These are phyloP conservation scores for Neoniphon sammara DNA, from an alignment of 2,797 vertebrate species.

Conservation along the genomic window DNA sequence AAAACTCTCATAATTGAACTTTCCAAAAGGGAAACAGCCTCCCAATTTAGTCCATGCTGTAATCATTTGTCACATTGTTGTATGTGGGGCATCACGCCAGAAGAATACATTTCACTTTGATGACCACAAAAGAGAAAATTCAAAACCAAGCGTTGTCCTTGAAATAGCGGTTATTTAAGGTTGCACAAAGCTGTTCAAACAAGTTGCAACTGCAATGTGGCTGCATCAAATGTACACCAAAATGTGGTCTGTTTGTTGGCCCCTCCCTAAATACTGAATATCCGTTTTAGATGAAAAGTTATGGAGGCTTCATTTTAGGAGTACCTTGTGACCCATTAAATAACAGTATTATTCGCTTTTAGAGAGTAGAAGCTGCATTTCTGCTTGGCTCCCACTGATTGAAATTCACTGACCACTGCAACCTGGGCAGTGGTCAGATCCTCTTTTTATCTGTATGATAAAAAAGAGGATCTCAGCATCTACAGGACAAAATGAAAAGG, in stretches of 20 bases:
- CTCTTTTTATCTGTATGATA: constrained; percentile 3
- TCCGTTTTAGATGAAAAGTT: neutral
- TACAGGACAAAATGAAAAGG: constrained; percentile 33
- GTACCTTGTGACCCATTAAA: neutral
- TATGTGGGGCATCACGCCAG: constrained; percentile 20
- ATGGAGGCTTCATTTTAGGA: neutral
- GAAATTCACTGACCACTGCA: constrained; percentile 25
- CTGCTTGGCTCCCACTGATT: neutral
- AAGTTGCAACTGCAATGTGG: neutral
- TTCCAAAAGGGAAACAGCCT: constrained; percentile 65
- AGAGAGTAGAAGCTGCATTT: neutral
- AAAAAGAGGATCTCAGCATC: constrained; percentile 28
- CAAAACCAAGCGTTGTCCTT: constrained; percentile 14
- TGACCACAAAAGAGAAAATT: constrained; percentile 13
- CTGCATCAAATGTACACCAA: neutral
- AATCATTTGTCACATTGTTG: constrained; percentile 54
- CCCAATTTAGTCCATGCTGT: constrained; percentile 57
- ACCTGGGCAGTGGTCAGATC: constrained; percentile 3
- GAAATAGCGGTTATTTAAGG: constrained; percentile 8
- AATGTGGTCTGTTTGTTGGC: too few relatives aligned
- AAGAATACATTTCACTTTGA: constrained; percentile 44
- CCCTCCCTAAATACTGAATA: neutral
- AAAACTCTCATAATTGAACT: constrained; percentile 76
- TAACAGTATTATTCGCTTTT: neutral
- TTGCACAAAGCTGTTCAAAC: constrained; percentile 38